Percentiles rank a stretch among this genome's conserved stretches.
Evolutionary conservation across 2,797 vertebrate species (phyloP).

Genomic region (Cuculus canorus): DNA sequence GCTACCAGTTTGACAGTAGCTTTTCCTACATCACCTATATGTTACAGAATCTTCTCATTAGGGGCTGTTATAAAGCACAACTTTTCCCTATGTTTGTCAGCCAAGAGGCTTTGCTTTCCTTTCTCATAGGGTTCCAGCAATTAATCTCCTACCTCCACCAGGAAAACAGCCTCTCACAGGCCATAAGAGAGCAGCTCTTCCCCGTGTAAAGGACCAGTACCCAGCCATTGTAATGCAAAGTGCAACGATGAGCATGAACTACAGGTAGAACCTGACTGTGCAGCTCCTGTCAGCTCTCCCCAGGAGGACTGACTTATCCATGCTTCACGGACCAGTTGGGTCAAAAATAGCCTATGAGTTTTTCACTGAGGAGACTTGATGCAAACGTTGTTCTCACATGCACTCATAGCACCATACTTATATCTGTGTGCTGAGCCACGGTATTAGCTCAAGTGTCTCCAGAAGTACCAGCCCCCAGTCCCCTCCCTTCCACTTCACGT

Average conservation of each 20-base stretch:
- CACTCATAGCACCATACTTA: not conserved
- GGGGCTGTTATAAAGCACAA: not conserved
- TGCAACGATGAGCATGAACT: not conserved
- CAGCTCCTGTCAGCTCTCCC: not conserved
- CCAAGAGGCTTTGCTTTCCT: not conserved
- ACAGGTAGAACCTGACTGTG: not conserved
- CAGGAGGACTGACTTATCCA: not conserved
- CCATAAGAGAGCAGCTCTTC: not conserved
- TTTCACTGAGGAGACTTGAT: not conserved
- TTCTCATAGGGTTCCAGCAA: not conserved
- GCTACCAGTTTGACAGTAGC: not conserved
- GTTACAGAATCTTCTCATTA: not conserved
- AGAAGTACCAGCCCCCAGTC: not conserved
- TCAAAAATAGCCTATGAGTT: not conserved
- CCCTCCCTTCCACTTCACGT: not conserved
- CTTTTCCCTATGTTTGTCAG: not conserved
- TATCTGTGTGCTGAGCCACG: rapidly evolving
- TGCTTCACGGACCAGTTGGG: not conserved
- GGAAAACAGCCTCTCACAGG: not conserved
- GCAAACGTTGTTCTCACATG: not conserved
- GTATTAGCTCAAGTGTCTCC: not conserved
- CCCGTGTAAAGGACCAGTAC: not conserved
- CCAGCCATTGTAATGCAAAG: not conserved
- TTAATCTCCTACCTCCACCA: not conserved
- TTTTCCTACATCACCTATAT: not conserved